A percentile compares a stretch with the other conserved stretches of the same genome.
These are phyloP conservation scores for Dorcus hopei DNA, from an alignment of 2,888 invertebrate genomes.

Conservation along the genomic window DNA sequence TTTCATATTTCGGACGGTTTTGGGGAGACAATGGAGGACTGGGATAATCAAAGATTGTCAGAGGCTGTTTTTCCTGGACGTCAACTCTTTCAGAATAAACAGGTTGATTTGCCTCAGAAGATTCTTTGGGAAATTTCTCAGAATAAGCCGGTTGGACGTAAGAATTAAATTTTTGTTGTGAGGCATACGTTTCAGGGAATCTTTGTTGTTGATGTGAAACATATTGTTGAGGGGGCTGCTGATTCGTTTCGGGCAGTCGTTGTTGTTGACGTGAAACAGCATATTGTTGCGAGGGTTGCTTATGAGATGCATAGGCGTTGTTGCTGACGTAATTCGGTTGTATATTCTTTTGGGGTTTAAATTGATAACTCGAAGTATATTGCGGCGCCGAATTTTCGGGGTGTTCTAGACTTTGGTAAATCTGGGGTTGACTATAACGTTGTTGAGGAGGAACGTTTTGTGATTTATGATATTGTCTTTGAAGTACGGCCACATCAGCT, in stretches of 20 bases:
- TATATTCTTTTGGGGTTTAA: slow-evolving; percentile 21
- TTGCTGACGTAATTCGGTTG: no score
- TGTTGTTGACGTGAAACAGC: no score
- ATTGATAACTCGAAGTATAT: slow-evolving; percentile 32
- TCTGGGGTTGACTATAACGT: neutral
- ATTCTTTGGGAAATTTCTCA: no score
- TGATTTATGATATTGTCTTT: neutral
- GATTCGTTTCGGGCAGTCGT: no score
- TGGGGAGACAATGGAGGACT: neutral
- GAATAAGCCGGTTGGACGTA: no score
- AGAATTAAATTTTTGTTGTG: neutral
- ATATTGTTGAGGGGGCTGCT: no score
- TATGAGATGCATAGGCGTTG: no score
- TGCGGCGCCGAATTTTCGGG: slow-evolving; percentile 16
- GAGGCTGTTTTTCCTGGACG: no score
- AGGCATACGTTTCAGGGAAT: neutral
- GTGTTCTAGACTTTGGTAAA: neutral
- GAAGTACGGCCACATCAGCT: no score
- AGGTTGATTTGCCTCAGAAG: slow-evolving; percentile 7
- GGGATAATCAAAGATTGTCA: slow-evolving; percentile 3
- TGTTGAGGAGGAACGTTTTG: neutral
- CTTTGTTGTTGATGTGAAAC: neutral
- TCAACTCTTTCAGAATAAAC: slow-evolving; percentile 14
- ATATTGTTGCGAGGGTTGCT: no score
- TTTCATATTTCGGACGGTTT: slow-evolving; percentile 31